Evolutionary conservation across 2,113 vertebrate genomes (phyloP), one percentile per base, ranked within the genome.

Genomic region (Oostethus manadensis): DNA sequence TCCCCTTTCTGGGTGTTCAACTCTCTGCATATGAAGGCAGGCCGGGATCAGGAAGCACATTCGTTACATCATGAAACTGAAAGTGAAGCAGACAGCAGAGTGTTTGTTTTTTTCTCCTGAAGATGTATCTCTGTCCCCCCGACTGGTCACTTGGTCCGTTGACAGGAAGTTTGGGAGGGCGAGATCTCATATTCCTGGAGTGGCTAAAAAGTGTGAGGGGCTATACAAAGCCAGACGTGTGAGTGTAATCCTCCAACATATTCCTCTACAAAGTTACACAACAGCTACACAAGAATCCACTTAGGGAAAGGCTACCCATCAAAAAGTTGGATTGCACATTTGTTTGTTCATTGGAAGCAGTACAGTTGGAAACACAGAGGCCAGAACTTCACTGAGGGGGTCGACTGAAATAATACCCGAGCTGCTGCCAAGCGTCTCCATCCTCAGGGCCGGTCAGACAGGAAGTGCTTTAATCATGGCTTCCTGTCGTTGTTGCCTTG

Each of bases 381-480:
- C 33, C 35, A 21, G 20, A 1, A 69, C 60, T 54, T 70, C 29
- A 55, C 57, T 18, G 63, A 5, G 17, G 64, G 55, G 63, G 65
- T 57, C 51, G 29, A 55, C 70, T 71, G 29, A 73, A 79, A 63
- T 68, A 62, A 72, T 44, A 77, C 62, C 40, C 9, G 1, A 64
- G 58, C 59, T 18, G 2, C 58, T 46, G 6, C 64, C 8, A 8
- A 63, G 67, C 51, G 18, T 64, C 74, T 77, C 79, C 70, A 70
- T 81, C 62, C 70, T 56, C 16, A 8, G 15, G 65, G 51, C 56
- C 67, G 74, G 64, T 75, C 79, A 80, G 79, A 84, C 86, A 87
- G 88, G 86, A 88, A 83, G 81, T 71, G 74, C 68, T 89, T 87
- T 89, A 86, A 88, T 87, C 83, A 87, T 45, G 56, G 63, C 72